These are phyloP conservation scores for Callithrix jacchus DNA, from an alignment of 2,113 vertebrate genomes.

Conservation along the genomic window DNA sequence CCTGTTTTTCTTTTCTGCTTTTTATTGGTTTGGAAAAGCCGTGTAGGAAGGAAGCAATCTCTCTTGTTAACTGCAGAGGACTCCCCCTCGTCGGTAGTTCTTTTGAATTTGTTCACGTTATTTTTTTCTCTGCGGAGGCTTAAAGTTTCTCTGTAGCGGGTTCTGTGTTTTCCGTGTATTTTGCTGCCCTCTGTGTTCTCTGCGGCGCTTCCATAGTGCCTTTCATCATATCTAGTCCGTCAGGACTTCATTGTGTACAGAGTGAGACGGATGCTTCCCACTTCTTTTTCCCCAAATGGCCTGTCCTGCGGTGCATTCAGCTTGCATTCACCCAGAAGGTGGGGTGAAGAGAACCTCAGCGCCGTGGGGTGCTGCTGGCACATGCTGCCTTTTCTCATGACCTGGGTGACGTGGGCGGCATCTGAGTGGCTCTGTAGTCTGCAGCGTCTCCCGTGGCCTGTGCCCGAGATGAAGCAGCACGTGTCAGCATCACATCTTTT, in stretches of 20 bases:
- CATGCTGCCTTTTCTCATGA: fast-evolving
- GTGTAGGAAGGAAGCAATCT: not conserved
- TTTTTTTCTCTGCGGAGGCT: not conserved
- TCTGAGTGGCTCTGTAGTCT: not conserved
- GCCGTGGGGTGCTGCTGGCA: too few relatives aligned
- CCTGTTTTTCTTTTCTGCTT: not conserved
- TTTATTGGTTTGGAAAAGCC: not conserved
- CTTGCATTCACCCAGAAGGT: not conserved
- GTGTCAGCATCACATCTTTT: not conserved
- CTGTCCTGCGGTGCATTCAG: not conserved
- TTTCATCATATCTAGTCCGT: not conserved
- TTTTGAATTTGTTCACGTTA: not conserved
- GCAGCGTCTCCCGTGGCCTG: too few relatives aligned
- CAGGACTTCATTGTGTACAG: not conserved
- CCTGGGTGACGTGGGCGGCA: not conserved
- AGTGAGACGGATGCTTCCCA: not conserved
- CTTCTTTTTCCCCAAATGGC: not conserved
- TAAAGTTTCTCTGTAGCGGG: not conserved
- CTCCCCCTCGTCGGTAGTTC: not conserved
- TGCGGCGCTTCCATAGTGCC: not conserved
- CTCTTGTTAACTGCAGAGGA: not conserved
- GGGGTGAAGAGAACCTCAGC: fast-evolving
- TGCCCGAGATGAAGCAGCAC: too few relatives aligned
- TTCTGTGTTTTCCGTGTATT: not conserved
- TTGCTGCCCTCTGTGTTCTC: not conserved